Conservation (phyloP, 2,888 invertebrate genomes). For the Podotricha telesiphe region DNA sequence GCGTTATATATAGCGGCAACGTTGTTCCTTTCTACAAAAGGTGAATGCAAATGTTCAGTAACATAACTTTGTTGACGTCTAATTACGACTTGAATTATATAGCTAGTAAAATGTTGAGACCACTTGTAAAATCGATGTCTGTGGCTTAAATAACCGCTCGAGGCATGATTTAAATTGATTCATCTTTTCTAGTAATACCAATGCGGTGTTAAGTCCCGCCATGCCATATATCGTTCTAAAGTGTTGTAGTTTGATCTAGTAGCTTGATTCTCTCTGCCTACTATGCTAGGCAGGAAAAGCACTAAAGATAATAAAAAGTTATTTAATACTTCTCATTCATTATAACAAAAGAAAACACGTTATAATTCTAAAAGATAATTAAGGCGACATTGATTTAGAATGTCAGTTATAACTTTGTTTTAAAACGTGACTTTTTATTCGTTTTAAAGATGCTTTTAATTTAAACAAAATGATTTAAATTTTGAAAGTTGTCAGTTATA, state of each 20-base stretch:
- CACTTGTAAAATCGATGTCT: no score
- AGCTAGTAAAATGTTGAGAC: no score
- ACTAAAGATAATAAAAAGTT: conserved; percentile 13
- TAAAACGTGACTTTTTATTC: conserved; percentile 8
- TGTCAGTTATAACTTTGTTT: conserved; percentile 14
- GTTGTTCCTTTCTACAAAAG: conserved; percentile 42
- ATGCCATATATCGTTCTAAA: no score
- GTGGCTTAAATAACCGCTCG: no score
- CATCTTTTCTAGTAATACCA: no score
- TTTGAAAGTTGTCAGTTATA: no score
- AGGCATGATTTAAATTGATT: no score
- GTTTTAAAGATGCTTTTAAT: conserved; percentile 2
- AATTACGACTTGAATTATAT: conserved; percentile 37
- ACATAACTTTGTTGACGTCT: conserved; percentile 44
- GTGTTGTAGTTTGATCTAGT: no score
- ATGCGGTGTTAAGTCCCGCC: no score
- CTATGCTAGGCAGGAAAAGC: no score
- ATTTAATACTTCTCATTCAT: conserved; percentile 28
- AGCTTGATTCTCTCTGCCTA: no score
- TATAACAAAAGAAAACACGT: conserved; percentile 7
- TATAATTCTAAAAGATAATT: conserved; percentile 3
- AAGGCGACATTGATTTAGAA: conserved; percentile 17
- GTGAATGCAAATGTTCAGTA: conserved; percentile 47
- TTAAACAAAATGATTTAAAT: neutral
- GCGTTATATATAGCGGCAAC: conserved; percentile 52